phyloP scores from a whole-genome alignment of 2,888 invertebrate species.

The Lepetodrilus schrolli region DNA sequence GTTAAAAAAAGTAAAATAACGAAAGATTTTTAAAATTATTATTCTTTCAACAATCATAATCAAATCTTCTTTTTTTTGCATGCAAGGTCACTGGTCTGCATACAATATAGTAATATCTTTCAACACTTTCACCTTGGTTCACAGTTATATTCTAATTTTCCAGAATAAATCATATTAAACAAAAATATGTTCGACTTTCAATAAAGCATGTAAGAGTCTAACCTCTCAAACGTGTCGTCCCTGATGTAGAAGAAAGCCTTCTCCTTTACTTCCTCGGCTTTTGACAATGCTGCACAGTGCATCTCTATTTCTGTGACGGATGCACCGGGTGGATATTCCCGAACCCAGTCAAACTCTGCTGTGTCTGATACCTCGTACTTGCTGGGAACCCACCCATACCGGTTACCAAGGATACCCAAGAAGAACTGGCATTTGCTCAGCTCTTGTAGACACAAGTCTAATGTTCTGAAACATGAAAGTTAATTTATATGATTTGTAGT shows the following conservation, averaged over 20 bases:
- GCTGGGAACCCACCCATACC: conserved; percentile 75
- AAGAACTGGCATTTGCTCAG: conserved; percentile 75
- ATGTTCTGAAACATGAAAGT: conserved; percentile 72
- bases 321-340: conserved; percentile 67
- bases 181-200: neutral
- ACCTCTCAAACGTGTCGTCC: conserved; percentile 65
- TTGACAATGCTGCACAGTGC: conserved; percentile 67
- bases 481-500: too few relatives aligned
- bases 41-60: too few relatives aligned
- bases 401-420: conserved; percentile 75
- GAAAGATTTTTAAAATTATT: too few relatives aligned
- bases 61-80: too few relatives aligned
- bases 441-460: conserved; percentile 75
- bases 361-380: conserved; percentile 66
- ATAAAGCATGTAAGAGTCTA: conserved; percentile 26
- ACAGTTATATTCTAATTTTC: too few relatives aligned
- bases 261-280: conserved; percentile 49
- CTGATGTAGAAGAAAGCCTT: conserved; percentile 75
- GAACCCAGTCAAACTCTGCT: conserved; percentile 73
- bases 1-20: too few relatives aligned
- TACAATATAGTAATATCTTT: too few relatives aligned
- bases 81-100: too few relatives aligned
- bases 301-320: conserved; percentile 77
- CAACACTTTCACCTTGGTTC: too few relatives aligned
- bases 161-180: neutral